Evolutionary conservation across 2,888 invertebrate genomes (phyloP).

Genomic region (Rhimphoctona megacephalus): DNA sequence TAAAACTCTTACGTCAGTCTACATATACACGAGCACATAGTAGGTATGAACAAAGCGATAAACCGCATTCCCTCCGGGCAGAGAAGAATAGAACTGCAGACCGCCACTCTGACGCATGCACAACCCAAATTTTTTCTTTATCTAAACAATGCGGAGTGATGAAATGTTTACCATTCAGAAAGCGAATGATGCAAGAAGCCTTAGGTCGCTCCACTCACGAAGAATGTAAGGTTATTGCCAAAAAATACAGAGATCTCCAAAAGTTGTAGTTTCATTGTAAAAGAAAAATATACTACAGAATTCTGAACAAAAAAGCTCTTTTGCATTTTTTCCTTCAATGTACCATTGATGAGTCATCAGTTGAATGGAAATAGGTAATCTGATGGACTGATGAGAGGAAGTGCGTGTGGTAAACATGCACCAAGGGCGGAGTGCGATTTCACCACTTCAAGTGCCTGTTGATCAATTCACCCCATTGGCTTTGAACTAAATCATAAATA

Average conservation of each 20-base stretch:
- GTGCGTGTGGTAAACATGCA: no score
- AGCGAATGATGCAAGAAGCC: background rate
- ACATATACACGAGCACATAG: background rate
- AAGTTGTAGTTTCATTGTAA: background rate
- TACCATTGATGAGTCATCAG: no score
- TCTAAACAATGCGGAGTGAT: constrained; percentile 2
- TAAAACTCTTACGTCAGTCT: background rate
- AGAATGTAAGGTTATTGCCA: background rate
- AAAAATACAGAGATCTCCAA: background rate
- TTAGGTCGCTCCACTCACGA: background rate
- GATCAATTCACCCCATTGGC: no score
- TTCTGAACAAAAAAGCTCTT: background rate
- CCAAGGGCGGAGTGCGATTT: no score
- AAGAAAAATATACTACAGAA: background rate
- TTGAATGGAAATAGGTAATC: no score
- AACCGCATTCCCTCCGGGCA: constrained; percentile 5
- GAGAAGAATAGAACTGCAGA: background rate
- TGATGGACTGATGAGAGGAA: no score
- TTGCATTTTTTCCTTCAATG: background rate
- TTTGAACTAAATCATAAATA: no score
- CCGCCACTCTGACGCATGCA: background rate
- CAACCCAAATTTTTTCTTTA: background rate
- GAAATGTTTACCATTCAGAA: constrained; percentile 2
- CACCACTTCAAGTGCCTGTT: no score
- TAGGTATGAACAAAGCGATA: background rate